Base-by-base conservation (phyloP, 2,113 vertebrate species). In the Ia io region DNA sequence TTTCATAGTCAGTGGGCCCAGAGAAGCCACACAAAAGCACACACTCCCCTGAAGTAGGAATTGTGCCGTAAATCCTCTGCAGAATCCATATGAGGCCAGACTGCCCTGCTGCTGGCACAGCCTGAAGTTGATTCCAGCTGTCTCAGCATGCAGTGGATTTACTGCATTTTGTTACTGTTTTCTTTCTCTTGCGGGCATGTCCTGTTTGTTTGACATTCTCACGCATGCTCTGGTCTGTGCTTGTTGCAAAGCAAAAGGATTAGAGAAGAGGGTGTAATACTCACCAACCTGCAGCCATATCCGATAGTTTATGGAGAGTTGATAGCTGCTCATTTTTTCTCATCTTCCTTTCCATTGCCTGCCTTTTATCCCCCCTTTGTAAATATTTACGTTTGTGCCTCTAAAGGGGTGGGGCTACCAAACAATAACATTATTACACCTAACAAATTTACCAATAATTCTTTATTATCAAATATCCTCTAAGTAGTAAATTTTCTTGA, bases 311-410 rank as follows among this genome's bases (percentile, higher is more conserved):
- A 67, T 49, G 53, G 44, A 83, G 35, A 23, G 10, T 65, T 53
- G 18, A 32, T 85, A 44, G 2, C n/a, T 32, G 44, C 28, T 59
- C 20, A 35, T 74, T 37, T 63, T 65, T 83, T 51, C 61, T 90
- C 20, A 32, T 56, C 11, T 49, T 92, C 59, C 35, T 93, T 90
- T 70, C 59, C 20, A 69, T 16, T 63, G 16, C 35, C n/a, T 91
- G 32, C 12, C 30, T 65, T 40, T 28, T 28, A 12, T 18, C 1
- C 35, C n/a, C 88, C 76, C 97, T 42, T 42, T 49, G 12, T 69
- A 92, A 96, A 65, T 88, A 84, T 49, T 90, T 82, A 91, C 35
- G 1, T 69, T 53, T 40, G 30, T 76, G 32, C 56, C 47, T 69
- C 40, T 88, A 47, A 23, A 69, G 73, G 22, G 53, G 23, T 51